Percentiles rank a stretch among this genome's conserved stretches.
phyloP scores from a whole-genome alignment of 35 echinoderm and acorn worm species.

The Anneissia japonica region DNA sequence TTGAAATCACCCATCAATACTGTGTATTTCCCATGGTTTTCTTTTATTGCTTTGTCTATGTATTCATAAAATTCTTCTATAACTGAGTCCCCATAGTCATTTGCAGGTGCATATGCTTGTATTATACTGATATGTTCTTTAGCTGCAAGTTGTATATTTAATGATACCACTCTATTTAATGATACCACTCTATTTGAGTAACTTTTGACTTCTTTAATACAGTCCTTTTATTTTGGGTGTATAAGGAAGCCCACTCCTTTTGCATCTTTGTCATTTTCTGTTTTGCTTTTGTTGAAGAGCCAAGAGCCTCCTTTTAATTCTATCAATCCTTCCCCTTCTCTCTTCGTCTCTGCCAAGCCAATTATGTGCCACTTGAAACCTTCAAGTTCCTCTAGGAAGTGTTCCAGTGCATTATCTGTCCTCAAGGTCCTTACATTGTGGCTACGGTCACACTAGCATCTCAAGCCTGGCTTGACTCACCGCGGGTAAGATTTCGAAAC shows the following conservation, averaged over 20 bases:
- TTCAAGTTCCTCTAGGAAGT: slow-evolving; percentile 7
- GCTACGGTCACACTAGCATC: too few species aligned
- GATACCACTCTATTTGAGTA: slow-evolving; percentile 8
- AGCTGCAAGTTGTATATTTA: slow-evolving; percentile 1
- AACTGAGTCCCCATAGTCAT: slow-evolving; percentile 3
- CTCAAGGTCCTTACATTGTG: slow-evolving; percentile 13
- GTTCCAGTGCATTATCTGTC: not conserved
- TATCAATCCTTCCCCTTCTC: not conserved
- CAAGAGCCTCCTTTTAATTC: not conserved
- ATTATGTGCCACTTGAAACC: slow-evolving; percentile 19
- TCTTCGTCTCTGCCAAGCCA: slow-evolving; percentile 4
- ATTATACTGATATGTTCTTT: not conserved
- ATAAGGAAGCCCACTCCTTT: slow-evolving; percentile 27
- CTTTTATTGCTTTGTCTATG: not conserved
- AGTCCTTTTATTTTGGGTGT: not conserved
- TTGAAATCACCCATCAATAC: slow-evolving; percentile 25
- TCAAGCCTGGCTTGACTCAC: too few species aligned
- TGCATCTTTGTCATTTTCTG: not conserved
- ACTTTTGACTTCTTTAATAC: not conserved
- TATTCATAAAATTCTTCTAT: slow-evolving; percentile 16
- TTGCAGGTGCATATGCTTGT: slow-evolving; percentile 21
- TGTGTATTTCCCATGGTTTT: not conserved
- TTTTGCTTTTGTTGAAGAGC: not conserved
- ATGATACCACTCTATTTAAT: not conserved
- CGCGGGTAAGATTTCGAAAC: too few species aligned